phyloP scores from a whole-genome alignment of 2,888 invertebrate species.

The Parnassius apollo region DNA sequence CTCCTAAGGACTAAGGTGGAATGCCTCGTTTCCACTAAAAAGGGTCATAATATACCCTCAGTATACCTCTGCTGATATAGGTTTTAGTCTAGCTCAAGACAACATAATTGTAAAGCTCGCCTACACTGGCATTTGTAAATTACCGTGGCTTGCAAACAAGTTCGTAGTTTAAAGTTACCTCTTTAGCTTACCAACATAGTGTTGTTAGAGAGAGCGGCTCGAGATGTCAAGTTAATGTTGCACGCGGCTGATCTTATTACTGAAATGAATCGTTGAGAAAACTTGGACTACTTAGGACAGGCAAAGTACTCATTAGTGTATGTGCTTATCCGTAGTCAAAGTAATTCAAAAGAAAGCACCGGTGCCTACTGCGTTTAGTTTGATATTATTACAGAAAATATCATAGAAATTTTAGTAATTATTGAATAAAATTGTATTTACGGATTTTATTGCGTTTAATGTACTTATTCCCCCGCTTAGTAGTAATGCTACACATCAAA shows the following conservation, averaged over 20 bases:
- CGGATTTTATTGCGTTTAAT: no score
- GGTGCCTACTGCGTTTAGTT: no score
- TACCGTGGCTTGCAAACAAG: not conserved
- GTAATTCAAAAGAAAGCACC: no score
- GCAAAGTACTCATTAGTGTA: not conserved
- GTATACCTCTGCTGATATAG: no score
- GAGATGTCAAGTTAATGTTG: not conserved
- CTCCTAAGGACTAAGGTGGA: no score
- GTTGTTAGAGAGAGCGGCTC: not conserved
- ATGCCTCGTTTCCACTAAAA: no score
- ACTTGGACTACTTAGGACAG: not conserved
- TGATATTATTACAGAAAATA: no score
- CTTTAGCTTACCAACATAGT: not conserved
- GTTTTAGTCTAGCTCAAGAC: not conserved
- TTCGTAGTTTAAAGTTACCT: not conserved
- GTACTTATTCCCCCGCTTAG: no score
- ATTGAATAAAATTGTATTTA: no score
- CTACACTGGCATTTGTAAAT: constrained; percentile 1
- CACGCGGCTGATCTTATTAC: not conserved
- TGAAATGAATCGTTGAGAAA: not conserved
- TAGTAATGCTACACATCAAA: no score
- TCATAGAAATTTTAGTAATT: no score
- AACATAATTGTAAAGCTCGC: not conserved
- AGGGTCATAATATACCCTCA: no score
- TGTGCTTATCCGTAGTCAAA: not conserved